These are phyloP conservation scores for Parotia lawesii DNA, from an alignment of 2,113 vertebrate genomes.

Conservation along the genomic window DNA sequence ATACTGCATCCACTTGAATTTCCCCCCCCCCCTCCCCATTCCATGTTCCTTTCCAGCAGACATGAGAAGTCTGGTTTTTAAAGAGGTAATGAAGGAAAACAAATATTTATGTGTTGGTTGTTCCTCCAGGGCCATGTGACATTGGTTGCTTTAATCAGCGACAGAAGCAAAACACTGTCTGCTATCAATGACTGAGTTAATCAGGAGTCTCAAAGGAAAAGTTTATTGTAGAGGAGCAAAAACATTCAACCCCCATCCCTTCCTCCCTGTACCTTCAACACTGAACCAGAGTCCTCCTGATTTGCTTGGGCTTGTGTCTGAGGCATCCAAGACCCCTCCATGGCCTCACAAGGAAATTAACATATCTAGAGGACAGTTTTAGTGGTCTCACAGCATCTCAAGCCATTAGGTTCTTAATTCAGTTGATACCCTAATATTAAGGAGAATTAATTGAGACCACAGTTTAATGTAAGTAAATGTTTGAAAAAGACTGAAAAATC, in stretches of 20 bases:
- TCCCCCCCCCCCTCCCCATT: neutral
- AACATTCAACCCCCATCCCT: fast-evolving
- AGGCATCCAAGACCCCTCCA: neutral
- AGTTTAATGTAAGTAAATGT: neutral
- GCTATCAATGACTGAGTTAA: neutral
- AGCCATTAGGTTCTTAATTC: neutral
- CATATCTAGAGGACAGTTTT: neutral
- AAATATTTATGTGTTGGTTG: neutral
- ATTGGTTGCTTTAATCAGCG: neutral
- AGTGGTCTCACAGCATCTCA: neutral
- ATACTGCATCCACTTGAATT: neutral
- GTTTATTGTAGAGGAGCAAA: neutral
- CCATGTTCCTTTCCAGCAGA: neutral
- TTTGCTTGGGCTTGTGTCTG: neutral
- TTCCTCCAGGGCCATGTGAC: neutral
- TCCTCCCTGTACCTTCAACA: neutral
- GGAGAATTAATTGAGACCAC: neutral
- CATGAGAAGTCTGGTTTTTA: neutral
- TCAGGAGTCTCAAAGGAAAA: neutral
- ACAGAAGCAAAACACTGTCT: neutral
- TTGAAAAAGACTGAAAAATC: neutral
- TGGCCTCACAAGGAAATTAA: neutral
- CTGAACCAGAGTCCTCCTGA: neutral
- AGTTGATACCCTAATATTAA: neutral
- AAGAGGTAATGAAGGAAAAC: neutral